phyloP scores from a whole-genome alignment of 2,888 invertebrate genomes.

The Xanthostigma xanthostigma region DNA sequence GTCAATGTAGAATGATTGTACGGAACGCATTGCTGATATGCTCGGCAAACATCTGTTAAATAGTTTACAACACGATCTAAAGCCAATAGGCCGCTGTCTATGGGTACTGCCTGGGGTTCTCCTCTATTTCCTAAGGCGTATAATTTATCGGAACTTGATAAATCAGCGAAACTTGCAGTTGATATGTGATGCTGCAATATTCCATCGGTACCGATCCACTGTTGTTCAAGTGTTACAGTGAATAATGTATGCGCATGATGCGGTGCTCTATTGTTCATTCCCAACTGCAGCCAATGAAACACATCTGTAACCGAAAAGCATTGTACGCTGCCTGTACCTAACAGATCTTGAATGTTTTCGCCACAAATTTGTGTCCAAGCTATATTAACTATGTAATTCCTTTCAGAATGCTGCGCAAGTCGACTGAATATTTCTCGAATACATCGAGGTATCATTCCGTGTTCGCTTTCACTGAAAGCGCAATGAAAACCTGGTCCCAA shows the following conservation, averaged over 20 bases:
- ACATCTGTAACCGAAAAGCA: constrained; percentile 48
- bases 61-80: constrained; percentile 48
- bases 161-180: constrained; percentile 58
- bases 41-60: constrained; percentile 30
- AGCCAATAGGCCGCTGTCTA: constrained; percentile 47
- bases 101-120: constrained; percentile 32
- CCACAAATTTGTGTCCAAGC: constrained; percentile 61
- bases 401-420: constrained; percentile 45
- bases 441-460: constrained; percentile 56
- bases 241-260: constrained; percentile 49
- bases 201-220: constrained; percentile 52
- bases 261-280: constrained; percentile 42
- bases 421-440: constrained; percentile 55
- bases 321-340: constrained; percentile 39
- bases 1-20: constrained; percentile 54
- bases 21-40: constrained; percentile 21
- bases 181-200: constrained; percentile 54
- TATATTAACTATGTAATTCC: constrained; percentile 48
- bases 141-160: constrained; percentile 40
- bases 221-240: constrained; percentile 58
- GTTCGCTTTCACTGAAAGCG: constrained; percentile 48
- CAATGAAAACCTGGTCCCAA: constrained; percentile 51
- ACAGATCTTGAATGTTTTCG: constrained; percentile 42
- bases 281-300: constrained; percentile 53
- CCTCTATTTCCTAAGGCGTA: constrained; percentile 30